Evolutionary conservation across 2,888 invertebrate species (phyloP).

Genomic region (Synergus laeviventris): DNA sequence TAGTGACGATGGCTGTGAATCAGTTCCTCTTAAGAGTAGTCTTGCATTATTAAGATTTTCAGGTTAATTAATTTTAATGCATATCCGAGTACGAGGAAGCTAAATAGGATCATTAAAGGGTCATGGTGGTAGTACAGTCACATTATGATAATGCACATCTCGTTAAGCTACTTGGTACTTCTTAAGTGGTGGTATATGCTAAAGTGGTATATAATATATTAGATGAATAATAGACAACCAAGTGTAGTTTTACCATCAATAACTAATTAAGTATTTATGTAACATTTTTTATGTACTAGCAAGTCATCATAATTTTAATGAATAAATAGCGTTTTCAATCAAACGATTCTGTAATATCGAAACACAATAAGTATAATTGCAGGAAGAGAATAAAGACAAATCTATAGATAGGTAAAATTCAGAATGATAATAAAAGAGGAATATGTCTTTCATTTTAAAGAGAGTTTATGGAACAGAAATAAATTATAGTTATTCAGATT

Average conservation of each 20-base stretch:
- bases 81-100: neutral
- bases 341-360: too few species aligned
- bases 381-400: too few species aligned
- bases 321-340: too few species aligned
- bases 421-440: too few species aligned
- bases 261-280: too few species aligned
- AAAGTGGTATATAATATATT: neutral
- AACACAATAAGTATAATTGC: too few species aligned
- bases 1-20: constrained; percentile 14
- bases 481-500: neutral
- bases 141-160: constrained; percentile 1
- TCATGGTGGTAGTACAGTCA: neutral
- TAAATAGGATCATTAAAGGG: neutral
- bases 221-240: neutral
- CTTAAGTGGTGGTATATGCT: neutral
- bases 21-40: neutral
- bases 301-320: too few species aligned
- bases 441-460: too few species aligned
- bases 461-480: neutral
- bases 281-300: too few species aligned
- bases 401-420: too few species aligned
- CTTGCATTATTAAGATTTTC: neutral
- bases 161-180: neutral
- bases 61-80: neutral
- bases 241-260: too few species aligned